Evolutionary conservation across 2,113 vertebrate genomes (phyloP).

Genomic region (Labeo catla): DNA sequence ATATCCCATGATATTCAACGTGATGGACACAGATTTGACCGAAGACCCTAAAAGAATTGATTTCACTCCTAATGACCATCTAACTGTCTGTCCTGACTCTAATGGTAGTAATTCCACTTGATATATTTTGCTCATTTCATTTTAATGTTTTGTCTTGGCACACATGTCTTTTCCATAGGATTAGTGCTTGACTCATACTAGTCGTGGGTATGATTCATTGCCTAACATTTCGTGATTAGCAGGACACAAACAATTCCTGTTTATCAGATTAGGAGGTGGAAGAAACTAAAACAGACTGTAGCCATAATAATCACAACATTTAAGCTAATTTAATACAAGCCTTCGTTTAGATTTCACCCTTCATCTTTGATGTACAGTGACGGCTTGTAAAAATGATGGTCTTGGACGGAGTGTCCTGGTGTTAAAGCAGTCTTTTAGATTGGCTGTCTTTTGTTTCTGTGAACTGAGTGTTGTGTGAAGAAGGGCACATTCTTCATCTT

Average conservation of each 20-base stretch:
- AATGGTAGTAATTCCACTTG: slow-evolving; percentile 14
- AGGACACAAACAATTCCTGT: background rate
- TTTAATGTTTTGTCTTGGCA: background rate
- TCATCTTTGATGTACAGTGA: background rate
- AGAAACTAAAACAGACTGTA: background rate
- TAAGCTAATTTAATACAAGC: background rate
- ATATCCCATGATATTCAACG: background rate
- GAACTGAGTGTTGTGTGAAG: background rate
- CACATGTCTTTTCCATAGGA: background rate
- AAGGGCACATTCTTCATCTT: slow-evolving; percentile 16
- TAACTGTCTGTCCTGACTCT: background rate
- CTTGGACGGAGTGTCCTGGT: background rate
- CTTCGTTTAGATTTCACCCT: background rate
- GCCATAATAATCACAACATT: background rate
- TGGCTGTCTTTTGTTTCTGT: slow-evolving; percentile 32
- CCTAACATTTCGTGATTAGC: background rate
- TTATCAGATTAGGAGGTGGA: background rate
- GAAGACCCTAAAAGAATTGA: background rate
- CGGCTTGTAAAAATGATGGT: background rate
- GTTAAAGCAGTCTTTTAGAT: slow-evolving; percentile 15
- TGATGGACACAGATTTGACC: slow-evolving; percentile 15
- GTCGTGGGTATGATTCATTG: background rate
- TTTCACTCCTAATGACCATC: slow-evolving; percentile 6
- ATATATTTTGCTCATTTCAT: slow-evolving; percentile 8
- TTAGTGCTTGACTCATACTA: background rate